phyloP scores from a whole-genome alignment of 2,888 invertebrate species.

The Branchinecta sandiegonensis region DNA sequence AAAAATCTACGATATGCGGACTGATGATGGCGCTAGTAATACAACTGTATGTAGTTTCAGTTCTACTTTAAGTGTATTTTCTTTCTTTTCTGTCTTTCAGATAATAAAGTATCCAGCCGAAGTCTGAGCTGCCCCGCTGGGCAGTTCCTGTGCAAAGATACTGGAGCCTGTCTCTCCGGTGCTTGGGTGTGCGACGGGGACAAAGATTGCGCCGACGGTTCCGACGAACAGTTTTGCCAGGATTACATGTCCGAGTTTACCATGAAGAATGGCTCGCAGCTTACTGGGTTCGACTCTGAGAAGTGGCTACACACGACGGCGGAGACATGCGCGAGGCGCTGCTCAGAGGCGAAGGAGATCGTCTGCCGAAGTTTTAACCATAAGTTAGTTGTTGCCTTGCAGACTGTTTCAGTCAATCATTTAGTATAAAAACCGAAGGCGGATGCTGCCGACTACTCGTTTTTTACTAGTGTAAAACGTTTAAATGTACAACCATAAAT shows the following conservation, averaged over 20 bases:
- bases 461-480: background rate
- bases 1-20: too few species aligned
- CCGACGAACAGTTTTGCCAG: conserved; percentile 42
- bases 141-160: background rate
- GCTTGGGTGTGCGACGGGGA: conserved; percentile 23
- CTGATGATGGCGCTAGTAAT: too few species aligned
- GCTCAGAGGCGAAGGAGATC: conserved; percentile 41
- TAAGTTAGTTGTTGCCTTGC: conserved; percentile 34
- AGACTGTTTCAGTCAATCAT: background rate
- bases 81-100: too few species aligned
- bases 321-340: conserved; percentile 44
- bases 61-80: too few species aligned
- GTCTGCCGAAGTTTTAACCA: conserved; percentile 47
- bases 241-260: conserved; percentile 38
- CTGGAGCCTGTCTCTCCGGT: conserved; percentile 21
- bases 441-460: background rate
- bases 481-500: too few species aligned
- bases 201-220: conserved; percentile 44
- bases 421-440: too few species aligned
- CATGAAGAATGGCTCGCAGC: conserved; percentile 34
- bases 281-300: conserved; percentile 41
- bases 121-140: background rate
- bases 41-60: too few species aligned
- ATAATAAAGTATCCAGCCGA: too few species aligned
- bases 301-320: conserved; percentile 42